Evolutionary conservation across 23 tunicate species (phyloP), one percentile per base, ranked within the genome.

Genomic region (Clavelina lepadiformis): DNA sequence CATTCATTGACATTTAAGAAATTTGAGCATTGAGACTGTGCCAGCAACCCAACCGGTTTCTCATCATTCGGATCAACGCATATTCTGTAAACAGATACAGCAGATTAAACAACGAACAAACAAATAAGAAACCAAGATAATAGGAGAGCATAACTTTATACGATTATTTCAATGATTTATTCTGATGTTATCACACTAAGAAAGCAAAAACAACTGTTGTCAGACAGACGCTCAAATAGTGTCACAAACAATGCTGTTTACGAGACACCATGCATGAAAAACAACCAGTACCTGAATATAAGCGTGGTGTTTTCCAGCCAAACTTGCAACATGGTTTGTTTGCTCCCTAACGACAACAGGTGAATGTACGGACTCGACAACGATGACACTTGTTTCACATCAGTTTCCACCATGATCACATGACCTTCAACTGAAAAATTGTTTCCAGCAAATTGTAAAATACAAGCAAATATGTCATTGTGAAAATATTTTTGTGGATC

Each of bases 251-350:
- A n/a, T n/a, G n/a, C n/a, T n/a, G n/a, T n/a, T n/a, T n/a, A n/a
- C n/a, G n/a, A n/a, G n/a, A n/a, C n/a, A n/a, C n/a, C n/a, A n/a
- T n/a, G n/a, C n/a, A n/a, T n/a, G n/a, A n/a, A n/a, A n/a, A n/a
- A n/a, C 49, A 41, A 41, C 11, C 49, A 41, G 49, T 30, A 88
- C 96, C 82, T 88, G 68, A 88, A 88, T 37, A 88, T 80, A 22
- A 88, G 74, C 21, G 96, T 88, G 13, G 82, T 64, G 67, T 60
- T 54, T 55, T 88, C 96, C 62, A 80, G 58, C 96, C 96, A 88
- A 0, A 88, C 72, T 74, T 88, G 96, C 28, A 88, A 54, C 78
- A 74, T 74, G 6, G 73, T 78, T 36, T 88, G 83, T 46, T 68
- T 73, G 58, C 68, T 88, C 15, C 96, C 96, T 2, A 80, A 33